phyloP scores from a whole-genome alignment of 2,113 vertebrate genomes.

The Boulengeromyrus knoepffleri region DNA sequence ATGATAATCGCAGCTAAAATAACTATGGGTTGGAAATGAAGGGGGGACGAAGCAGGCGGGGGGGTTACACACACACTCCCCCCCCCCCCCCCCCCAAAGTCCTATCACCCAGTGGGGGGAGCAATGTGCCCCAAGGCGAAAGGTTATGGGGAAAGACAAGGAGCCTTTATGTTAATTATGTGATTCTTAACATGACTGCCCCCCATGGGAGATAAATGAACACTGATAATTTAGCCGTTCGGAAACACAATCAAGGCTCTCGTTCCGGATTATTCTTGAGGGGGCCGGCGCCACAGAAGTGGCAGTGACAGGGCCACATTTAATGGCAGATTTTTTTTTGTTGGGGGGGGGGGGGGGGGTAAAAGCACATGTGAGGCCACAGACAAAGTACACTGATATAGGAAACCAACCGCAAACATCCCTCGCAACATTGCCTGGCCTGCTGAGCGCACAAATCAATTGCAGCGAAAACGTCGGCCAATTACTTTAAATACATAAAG shows the following conservation, averaged over 20 bases:
- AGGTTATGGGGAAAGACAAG: conserved; percentile 6
- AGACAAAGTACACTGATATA: background rate
- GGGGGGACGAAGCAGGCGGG: background rate
- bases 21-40: background rate
- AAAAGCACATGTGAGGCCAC: background rate
- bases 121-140: background rate
- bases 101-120: background rate
- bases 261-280: conserved; percentile 18
- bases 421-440: background rate
- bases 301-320: background rate
- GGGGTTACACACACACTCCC: background rate
- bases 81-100: background rate
- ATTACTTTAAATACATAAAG: conserved; percentile 7
- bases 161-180: background rate
- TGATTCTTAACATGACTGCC: background rate
- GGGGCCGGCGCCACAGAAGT: background rate
- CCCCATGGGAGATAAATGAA: conserved; percentile 4
- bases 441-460: background rate
- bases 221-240: conserved; percentile 6
- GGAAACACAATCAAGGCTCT: conserved; percentile 4
- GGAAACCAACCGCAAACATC: background rate
- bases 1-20: conserved; percentile 20
- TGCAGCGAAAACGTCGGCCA: background rate
- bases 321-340: background rate
- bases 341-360: background rate